phyloP scores from a whole-genome alignment of 2,888 invertebrate genomes.

The Pediacus dermestoides region DNA sequence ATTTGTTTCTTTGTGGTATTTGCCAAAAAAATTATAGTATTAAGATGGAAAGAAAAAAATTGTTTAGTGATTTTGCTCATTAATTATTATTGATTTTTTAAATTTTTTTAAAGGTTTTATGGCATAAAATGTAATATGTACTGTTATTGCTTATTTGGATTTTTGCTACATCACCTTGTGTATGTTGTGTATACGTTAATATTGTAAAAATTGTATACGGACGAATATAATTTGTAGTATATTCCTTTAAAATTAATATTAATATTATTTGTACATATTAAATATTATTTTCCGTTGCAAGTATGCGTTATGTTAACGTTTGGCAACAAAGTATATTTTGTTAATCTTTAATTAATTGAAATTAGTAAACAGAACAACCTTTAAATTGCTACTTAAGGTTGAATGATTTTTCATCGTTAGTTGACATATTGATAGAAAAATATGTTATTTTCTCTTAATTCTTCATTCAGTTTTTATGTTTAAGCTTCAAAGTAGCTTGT shows the following conservation, averaged over 20 bases:
- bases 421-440: slow-evolving; percentile 25
- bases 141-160: no score
- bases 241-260: no score
- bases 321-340: slow-evolving; percentile 30
- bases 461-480: slow-evolving; percentile 16
- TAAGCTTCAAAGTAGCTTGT: slow-evolving; percentile 29
- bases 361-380: no score
- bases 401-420: slow-evolving; percentile 23
- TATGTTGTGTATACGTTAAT: slow-evolving; percentile 23
- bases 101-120: no score
- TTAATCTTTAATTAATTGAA: slow-evolving; percentile 26
- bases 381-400: slow-evolving; percentile 30
- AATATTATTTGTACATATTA: no score
- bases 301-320: slow-evolving; percentile 38
- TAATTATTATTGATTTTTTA: no score
- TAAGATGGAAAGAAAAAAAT: slow-evolving; percentile 18
- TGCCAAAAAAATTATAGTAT: no score
- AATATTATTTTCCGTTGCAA: no score
- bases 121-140: no score
- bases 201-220: slow-evolving; percentile 23
- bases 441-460: slow-evolving; percentile 21
- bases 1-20: no score
- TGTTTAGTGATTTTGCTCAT: no score
- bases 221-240: slow-evolving; percentile 19
- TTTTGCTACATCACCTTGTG: no score